Base-by-base conservation (phyloP, 2,888 invertebrate genomes). In the Ceramica pisi region DNA sequence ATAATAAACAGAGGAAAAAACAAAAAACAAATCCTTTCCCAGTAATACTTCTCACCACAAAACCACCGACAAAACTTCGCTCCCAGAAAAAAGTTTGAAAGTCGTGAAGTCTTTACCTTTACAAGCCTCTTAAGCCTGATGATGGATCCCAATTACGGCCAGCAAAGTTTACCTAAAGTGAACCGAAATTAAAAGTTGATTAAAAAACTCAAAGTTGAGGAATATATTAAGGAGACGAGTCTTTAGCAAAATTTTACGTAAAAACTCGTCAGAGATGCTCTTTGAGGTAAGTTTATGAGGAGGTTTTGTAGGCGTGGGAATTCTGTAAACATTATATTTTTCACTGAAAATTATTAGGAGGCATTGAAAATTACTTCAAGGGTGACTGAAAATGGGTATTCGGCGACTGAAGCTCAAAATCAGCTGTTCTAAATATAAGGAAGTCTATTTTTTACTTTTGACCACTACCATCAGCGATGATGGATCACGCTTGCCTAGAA, bases 151-250 rank as follows among this genome's bases (percentile, higher is more conserved):
- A 78, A 75, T 80, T 78, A 80, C 48, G 67, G 26, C 35, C 63
- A 51, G 56, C 62, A 66, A 61, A 83, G 64, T 82, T 80, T 73
- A 67, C 50, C 59, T 56, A 64, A 82, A 69, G 56, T 60, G 53
- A 79, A 38, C 64, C 64, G 19, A 80, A 79, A 80, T 73, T 79
- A 83, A 80, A 80, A 82, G 57, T 73, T 82, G 74, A 80, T 80
- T 83, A 80, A 80, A 82, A 79, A 80, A 23, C 67, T 73, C 65
- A 48, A 80, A 79, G 69, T 79, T 70, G 51, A 53, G 69, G 66
- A 67, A 70, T 70, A 73, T 78, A 69, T 71, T 71, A 82, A n/a
- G 16, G 51, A 55, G 59, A 50, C 44, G 67, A 26, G 63, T 26
- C 51, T 64, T 44, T 35, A n/a, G 44, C 41, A 23, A 53, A 55